Evolutionary conservation across 1,140 invertebrate species (phyloP), one percentile per base, ranked within the genome.

Genomic region (Ostrea edulis): DNA sequence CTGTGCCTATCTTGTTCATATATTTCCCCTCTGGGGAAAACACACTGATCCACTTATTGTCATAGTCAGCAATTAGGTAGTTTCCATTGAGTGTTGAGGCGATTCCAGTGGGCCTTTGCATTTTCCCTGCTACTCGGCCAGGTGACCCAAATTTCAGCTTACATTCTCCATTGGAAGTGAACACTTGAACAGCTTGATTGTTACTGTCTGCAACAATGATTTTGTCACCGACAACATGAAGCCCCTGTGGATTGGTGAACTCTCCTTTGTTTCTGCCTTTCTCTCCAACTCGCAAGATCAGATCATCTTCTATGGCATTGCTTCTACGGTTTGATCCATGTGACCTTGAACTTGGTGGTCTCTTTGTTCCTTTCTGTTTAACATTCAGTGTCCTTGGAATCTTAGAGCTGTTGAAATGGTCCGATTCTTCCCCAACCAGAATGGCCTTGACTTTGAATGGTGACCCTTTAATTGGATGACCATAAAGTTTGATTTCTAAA

Each of bases 231-330:
- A 91, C 84, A 87, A 90, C 91, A 87, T 92, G 93, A 14, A 96
- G 92, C 44, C 96, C 96, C 93, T 96, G 96, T 29, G 96, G 96
- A 93, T 96, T 96, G 20, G 95, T 95, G 92, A 96, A 96, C 90
- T 96, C 96, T 52, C 96, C 96, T 88, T 95, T 94, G 71, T 95
- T 95, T 55, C 96, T 92, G 85, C 96, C 96, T 90, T 95, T 94
- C 9, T 89, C 90, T 17, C 96, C 96, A 54, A 96, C 94, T 88
- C 91, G 92, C 88, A 93, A 90, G 54, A 93, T 85, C 11, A 94
- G 91, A 88, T 93, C 96, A 92, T 96, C 95, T 90, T 96, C 96
- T 82, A 96, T 93, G 81, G 94, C 92, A 88, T 95, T 95, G 89
- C 94, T 95, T 62, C 93, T 89, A 25, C 95, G 91, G 88, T 95